Evolutionary conservation across 2,113 vertebrate species (phyloP).

Genomic region (Tichodroma muraria): DNA sequence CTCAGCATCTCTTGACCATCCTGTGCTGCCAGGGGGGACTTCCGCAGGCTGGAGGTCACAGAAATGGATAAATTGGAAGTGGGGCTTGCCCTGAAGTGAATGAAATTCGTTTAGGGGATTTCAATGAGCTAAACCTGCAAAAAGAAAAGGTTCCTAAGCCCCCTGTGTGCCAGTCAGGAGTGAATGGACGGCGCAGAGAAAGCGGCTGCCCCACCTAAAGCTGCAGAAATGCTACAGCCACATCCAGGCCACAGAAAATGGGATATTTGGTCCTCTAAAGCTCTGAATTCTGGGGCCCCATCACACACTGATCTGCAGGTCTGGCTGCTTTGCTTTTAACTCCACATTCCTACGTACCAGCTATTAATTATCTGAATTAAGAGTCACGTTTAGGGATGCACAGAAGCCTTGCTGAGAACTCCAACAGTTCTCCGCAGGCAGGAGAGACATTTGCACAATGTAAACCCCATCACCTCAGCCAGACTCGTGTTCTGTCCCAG

Average conservation of each 20-base stretch:
- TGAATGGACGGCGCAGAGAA: not conserved
- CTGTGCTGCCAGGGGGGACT: not conserved
- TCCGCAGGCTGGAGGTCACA: not conserved
- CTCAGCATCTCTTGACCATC: not conserved
- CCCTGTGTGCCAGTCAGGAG: not conserved
- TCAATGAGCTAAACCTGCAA: not conserved
- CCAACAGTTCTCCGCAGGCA: not conserved
- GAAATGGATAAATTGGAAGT: not conserved
- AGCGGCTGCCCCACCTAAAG: not conserved
- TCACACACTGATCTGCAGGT: not conserved
- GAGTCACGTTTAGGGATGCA: not conserved
- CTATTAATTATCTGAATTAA: not conserved
- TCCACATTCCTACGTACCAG: not conserved
- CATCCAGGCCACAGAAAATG: not conserved
- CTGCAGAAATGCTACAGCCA: not conserved
- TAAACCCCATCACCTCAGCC: not conserved
- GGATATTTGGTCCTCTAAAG: not conserved
- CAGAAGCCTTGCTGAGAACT: not conserved
- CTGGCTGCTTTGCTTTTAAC: not conserved
- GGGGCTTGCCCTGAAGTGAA: too few species aligned
- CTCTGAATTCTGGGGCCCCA: not conserved
- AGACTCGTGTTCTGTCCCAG: not conserved
- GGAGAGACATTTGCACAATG: not conserved
- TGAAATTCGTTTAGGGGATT: not conserved
- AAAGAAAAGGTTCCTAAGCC: not conserved